Base-by-base conservation (phyloP, 2,888 invertebrate genomes). In the Tyria jacobaeae region DNA sequence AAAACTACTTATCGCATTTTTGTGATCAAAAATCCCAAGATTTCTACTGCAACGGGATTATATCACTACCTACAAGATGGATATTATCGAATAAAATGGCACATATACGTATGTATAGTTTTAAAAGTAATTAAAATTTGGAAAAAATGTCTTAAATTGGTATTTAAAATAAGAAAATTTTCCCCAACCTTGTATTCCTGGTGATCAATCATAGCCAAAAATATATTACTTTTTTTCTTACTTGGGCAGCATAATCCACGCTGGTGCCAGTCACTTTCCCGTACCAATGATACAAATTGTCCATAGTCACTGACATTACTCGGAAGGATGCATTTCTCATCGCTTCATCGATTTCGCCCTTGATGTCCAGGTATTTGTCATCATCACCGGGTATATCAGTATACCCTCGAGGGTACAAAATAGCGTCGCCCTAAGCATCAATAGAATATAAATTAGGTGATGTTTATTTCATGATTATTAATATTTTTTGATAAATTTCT, bases 181-280 rank as follows among this genome's bases (percentile, higher is more conserved):
- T n/a, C n/a, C n/a, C n/a, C n/a, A n/a, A n/a, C n/a, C n/a, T n/a
- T n/a, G n/a, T n/a, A n/a, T n/a, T n/a, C n/a, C n/a, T n/a, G n/a
- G n/a, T n/a, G n/a, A n/a, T n/a, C n/a, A n/a, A n/a, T n/a, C n/a
- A n/a, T n/a, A n/a, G n/a, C n/a, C n/a, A n/a, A n/a, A n/a, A n/a
- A n/a, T n/a, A 31, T 6, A 25, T 27, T 24, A 4, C 2, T 7
- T 31, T 39, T 34, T 35, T 15, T n/a, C 63, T 73, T 84, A 93
- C 93, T 82, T 86, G 66, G 25, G 89, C 75, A 3, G 92, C 92
- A 57, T 91, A 92, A 70, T 93, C 93, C 31, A 93, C 92, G 48
- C 93, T 93, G 0, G 84, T 75, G 0, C 93, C 93, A 0, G 62
- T 12, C 3, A 91, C 81, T 25, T 67, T 71, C 0, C 92, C 92